Conservation (phyloP, 2,797 vertebrate genomes). For the Sparus aurata region DNA sequence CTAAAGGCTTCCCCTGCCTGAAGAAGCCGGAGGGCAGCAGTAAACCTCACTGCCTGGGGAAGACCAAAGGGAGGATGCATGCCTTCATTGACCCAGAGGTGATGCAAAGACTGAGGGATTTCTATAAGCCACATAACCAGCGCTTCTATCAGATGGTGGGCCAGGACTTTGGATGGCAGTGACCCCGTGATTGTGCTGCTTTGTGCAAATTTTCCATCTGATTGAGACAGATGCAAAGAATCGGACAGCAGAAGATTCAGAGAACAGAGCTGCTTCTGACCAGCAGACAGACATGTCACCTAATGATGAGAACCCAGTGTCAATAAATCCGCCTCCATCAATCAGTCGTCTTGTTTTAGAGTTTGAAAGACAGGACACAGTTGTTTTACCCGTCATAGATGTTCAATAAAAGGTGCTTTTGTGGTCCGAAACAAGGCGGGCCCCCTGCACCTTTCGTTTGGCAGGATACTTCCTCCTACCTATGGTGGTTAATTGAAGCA, state of each 20-base stretch:
- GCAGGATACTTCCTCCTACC: slow-evolving; percentile 8
- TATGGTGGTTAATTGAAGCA: slow-evolving; percentile 14
- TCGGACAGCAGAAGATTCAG: slow-evolving; percentile 3
- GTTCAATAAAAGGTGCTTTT: slow-evolving; percentile 34
- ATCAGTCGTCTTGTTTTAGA: slow-evolving; percentile 33
- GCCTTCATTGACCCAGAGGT: slow-evolving; percentile 81
- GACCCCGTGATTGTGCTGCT: slow-evolving; percentile 49
- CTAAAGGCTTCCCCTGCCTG: slow-evolving; percentile 89
- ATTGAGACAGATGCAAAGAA: slow-evolving; percentile 27
- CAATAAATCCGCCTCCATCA: slow-evolving; percentile 21
- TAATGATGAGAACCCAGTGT: slow-evolving; percentile 31
- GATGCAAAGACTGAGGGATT: slow-evolving; percentile 84
- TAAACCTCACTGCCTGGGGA: slow-evolving; percentile 88
- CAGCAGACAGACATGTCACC: slow-evolving; percentile 37
- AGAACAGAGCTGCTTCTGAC: slow-evolving; percentile 21
- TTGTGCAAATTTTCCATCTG: slow-evolving; percentile 21
- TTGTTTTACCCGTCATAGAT: slow-evolving; percentile 38
- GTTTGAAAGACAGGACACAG: slow-evolving; percentile 8
- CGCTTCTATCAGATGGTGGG: slow-evolving; percentile 88
- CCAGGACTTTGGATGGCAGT: slow-evolving; percentile 89
- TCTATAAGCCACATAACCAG: slow-evolving; percentile 87
- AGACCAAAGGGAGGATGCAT: slow-evolving; percentile 87
- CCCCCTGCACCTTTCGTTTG: background rate
- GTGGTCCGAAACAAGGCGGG: background rate
- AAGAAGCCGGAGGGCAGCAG: slow-evolving; percentile 89